A percentile compares a stretch with the other conserved stretches of the same genome.
phyloP scores from a whole-genome alignment of 2,113 vertebrate species.

The Okapia johnstoni region DNA sequence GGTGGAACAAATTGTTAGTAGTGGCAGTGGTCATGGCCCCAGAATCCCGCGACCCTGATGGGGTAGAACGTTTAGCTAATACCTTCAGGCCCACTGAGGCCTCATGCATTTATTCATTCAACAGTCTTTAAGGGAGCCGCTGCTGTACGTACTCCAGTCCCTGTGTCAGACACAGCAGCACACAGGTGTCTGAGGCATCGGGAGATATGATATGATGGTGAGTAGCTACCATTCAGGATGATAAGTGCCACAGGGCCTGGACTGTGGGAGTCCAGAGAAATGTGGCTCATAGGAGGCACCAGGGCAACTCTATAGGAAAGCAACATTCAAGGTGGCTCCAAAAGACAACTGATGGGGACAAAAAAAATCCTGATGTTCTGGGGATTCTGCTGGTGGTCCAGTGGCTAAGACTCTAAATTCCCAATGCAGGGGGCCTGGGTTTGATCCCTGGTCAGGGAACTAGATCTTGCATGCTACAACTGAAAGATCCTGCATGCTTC shows the following conservation, averaged over 20 bases:
- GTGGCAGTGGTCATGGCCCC: neutral
- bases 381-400: neutral
- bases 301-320: neutral
- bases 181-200: fast-evolving
- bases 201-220: fast-evolving
- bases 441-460: neutral
- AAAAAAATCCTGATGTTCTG: neutral
- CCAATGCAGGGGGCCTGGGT: neutral
- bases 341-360: neutral
- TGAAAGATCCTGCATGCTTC: neutral
- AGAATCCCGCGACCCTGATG: neutral
- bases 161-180: neutral
- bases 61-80: neutral
- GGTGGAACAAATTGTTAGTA: neutral
- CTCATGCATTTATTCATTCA: neutral
- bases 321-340: neutral
- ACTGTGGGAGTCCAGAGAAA: neutral
- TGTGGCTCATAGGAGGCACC: neutral
- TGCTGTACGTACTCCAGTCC: neutral
- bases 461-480: neutral
- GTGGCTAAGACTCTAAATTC: neutral
- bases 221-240: neutral
- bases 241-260: neutral
- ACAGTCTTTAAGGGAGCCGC: neutral
- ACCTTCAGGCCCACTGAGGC: neutral